Conservation (phyloP, 2,888 invertebrate genomes). For the Mactromeris polynyma region DNA sequence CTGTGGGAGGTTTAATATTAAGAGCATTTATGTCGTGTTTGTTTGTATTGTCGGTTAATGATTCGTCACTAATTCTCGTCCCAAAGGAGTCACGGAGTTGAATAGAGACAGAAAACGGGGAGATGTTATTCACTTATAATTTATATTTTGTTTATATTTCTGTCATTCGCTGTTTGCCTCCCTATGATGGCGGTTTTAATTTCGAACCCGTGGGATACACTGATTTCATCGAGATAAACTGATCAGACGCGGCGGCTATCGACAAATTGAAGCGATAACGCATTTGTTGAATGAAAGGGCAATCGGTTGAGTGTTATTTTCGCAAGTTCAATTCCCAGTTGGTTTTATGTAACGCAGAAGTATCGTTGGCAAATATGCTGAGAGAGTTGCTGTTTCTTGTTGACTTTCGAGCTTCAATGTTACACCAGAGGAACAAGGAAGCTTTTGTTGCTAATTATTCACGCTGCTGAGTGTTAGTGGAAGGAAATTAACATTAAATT, state of each 20-base stretch:
- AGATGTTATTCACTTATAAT: conserved; percentile 57
- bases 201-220: conserved; percentile 44
- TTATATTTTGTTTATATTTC: conserved; percentile 67
- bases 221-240: conserved; percentile 34
- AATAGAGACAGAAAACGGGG: conserved; percentile 36
- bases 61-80: conserved; percentile 67
- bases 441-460: background rate
- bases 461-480: background rate
- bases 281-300: conserved; percentile 38
- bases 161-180: conserved; percentile 61
- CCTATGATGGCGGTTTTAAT: conserved; percentile 38
- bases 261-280: conserved; percentile 44
- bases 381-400: conserved; percentile 42
- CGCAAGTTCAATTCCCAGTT: conserved; percentile 53
- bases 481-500: background rate
- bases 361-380: conserved; percentile 38
- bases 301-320: conserved; percentile 25
- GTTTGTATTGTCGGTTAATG: conserved; percentile 61
- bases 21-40: conserved; percentile 58
- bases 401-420: conserved; percentile 42
- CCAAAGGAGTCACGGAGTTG: conserved; percentile 48
- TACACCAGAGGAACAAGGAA: background rate
- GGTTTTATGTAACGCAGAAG: conserved; percentile 29
- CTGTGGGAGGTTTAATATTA: conserved; percentile 52
- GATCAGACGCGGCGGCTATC: conserved; percentile 33